phyloP scores from a whole-genome alignment of 2,888 invertebrate species.

The Pherbina coryleti region DNA sequence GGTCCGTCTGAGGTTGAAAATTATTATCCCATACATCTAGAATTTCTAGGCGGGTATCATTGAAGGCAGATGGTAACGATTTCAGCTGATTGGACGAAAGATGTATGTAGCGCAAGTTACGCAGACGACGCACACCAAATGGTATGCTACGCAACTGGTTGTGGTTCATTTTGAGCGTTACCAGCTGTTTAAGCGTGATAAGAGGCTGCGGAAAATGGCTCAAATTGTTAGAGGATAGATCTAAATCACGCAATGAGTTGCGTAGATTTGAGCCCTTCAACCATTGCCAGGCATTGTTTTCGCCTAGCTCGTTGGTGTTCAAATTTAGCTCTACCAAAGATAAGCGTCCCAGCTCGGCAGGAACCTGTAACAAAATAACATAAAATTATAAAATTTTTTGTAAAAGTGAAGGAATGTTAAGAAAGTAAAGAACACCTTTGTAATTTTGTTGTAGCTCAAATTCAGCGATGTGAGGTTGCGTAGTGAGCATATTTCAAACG shows the following conservation, averaged over 20 bases:
- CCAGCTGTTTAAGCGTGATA: conserved; percentile 74
- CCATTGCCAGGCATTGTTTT: conserved; percentile 73
- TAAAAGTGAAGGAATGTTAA: neutral
- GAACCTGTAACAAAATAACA: conserved; percentile 62
- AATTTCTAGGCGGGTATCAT: conserved; percentile 59
- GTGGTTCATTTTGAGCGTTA: conserved; percentile 75
- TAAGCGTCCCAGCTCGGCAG: conserved; percentile 77
- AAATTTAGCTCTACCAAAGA: conserved; percentile 76
- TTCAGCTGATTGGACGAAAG: conserved; percentile 63
- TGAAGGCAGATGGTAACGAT: conserved; percentile 65
- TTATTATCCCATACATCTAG: conserved; percentile 67
- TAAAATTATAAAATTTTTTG: neutral
- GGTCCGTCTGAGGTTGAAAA: conserved; percentile 50
- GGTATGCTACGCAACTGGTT: conserved; percentile 76
- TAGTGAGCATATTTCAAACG: conserved; percentile 78
- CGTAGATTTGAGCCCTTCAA: conserved; percentile 72
- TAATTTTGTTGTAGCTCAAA: conserved; percentile 79
- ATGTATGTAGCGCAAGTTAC: conserved; percentile 61
- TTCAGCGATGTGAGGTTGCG: conserved; percentile 77
- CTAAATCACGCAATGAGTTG: conserved; percentile 73
- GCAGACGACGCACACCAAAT: conserved; percentile 75
- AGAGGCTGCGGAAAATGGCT: conserved; percentile 74
- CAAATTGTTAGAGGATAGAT: conserved; percentile 76
- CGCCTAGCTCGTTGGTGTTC: conserved; percentile 76
- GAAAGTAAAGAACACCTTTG: conserved; percentile 69